Conservation (phyloP, 2,797 vertebrate species). For the Acanthurus lineatus region DNA sequence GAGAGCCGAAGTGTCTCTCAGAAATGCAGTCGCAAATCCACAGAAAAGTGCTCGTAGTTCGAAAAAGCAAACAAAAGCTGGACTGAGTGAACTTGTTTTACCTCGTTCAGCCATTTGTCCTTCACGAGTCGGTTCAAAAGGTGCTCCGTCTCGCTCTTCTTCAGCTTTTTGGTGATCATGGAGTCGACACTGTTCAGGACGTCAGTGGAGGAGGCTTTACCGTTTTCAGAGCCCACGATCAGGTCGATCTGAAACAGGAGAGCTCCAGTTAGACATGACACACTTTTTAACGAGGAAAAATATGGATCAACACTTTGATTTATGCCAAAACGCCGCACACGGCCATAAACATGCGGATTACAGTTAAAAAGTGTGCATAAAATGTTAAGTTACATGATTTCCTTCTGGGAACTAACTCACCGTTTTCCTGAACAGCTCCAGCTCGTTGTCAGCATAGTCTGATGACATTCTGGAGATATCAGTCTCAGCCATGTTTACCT, state of each 20-base stretch:
- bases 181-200: slow-evolving; percentile 92
- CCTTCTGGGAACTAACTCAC: slow-evolving; percentile 79
- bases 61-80: neutral
- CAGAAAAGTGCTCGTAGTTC: too few relatives aligned
- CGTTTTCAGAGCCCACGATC: slow-evolving; percentile 91
- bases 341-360: neutral
- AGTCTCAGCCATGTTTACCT: slow-evolving; percentile 95
- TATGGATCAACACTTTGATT: neutral
- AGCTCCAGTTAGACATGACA: neutral
- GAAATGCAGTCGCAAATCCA: neutral
- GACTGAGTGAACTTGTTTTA: slow-evolving; percentile 59
- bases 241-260: slow-evolving; percentile 89
- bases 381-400: neutral
- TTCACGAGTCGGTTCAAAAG: slow-evolving; percentile 91
- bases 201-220: slow-evolving; percentile 92
- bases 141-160: slow-evolving; percentile 94
- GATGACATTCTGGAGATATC: slow-evolving; percentile 93
- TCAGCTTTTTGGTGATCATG: slow-evolving; percentile 92
- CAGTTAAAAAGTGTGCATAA: neutral
- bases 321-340: neutral
- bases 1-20: neutral
- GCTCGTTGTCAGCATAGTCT: slow-evolving; percentile 93
- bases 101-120: slow-evolving; percentile 95
- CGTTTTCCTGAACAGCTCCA: slow-evolving; percentile 95
- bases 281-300: neutral